A percentile compares a stretch with the other conserved stretches of the same genome.
phyloP scores from a whole-genome alignment of 2,888 invertebrate genomes.

The Harpalus rufipes region DNA sequence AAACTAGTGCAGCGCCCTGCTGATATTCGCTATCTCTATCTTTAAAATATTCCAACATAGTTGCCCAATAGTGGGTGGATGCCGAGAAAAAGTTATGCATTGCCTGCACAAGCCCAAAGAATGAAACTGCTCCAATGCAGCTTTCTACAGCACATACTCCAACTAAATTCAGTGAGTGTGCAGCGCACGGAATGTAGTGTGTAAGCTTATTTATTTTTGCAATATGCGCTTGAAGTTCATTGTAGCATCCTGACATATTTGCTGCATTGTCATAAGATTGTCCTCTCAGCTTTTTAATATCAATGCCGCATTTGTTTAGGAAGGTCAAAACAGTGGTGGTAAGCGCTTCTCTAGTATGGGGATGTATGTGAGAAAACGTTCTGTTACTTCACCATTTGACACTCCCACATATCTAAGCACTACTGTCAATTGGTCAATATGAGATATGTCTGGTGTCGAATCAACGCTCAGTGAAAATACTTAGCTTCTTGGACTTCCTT shows the following conservation, averaged over 20 bases:
- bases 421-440: conserved; percentile 17
- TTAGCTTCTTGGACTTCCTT: conserved; percentile 5
- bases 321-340: conserved; percentile 7
- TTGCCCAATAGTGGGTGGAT: conserved; percentile 21
- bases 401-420: background rate
- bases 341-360: conserved; percentile 39
- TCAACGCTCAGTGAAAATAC: conserved; percentile 11
- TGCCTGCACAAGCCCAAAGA: conserved; percentile 53
- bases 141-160: conserved; percentile 52
- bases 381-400: conserved; percentile 18
- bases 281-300: conserved; percentile 41
- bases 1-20: background rate
- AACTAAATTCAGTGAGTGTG: conserved; percentile 49
- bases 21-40: background rate
- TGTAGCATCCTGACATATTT: too few species aligned
- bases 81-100: conserved; percentile 42
- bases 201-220: conserved; percentile 12
- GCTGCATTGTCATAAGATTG: conserved; percentile 52
- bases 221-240: background rate
- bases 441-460: conserved; percentile 1
- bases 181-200: conserved; percentile 39
- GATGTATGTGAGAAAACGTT: conserved; percentile 50
- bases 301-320: conserved; percentile 8
- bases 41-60: background rate
- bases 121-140: conserved; percentile 27